These are phyloP conservation scores for Notodonta dromedarius DNA, from an alignment of 2,888 invertebrate genomes.

Conservation along the genomic window DNA sequence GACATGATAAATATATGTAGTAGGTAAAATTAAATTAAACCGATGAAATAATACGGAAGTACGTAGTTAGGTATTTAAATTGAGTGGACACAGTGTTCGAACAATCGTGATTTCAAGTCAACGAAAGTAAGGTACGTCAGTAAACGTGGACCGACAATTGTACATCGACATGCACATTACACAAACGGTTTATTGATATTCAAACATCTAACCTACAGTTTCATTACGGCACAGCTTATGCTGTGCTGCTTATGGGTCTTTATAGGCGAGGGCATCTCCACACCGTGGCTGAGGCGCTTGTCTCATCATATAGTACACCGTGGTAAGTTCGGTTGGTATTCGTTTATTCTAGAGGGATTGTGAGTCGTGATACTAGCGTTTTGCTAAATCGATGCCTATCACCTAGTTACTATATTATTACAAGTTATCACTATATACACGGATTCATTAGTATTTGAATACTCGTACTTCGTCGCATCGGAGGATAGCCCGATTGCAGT, in stretches of 20 bases:
- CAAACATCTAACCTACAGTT: no score
- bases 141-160: neutral
- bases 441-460: slow-evolving; percentile 7
- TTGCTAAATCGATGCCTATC: slow-evolving; percentile 28
- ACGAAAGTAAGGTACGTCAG: neutral
- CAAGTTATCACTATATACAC: slow-evolving; percentile 30
- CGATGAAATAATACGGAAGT: neutral
- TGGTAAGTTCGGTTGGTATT: slow-evolving; percentile 14
- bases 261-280: neutral
- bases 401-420: slow-evolving; percentile 14
- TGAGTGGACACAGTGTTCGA: neutral
- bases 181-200: neutral
- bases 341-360: slow-evolving; percentile 21
- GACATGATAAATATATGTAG: no score
- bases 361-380: slow-evolving; percentile 39
- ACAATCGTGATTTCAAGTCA: neutral
- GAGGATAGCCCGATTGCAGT: slow-evolving; percentile 6
- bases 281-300: slow-evolving; percentile 6
- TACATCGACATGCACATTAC: neutral
- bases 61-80: neutral
- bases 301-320: slow-evolving; percentile 18
- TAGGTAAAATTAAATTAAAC: no score
- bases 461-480: slow-evolving; percentile 7
- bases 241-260: neutral
- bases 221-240: no score